A percentile compares a stretch with the other conserved stretches of the same genome.
Evolutionary conservation across 37 sponge, comb jelly and placozoan genomes (phyloP).

Genomic region (Spongilla lacustris): DNA sequence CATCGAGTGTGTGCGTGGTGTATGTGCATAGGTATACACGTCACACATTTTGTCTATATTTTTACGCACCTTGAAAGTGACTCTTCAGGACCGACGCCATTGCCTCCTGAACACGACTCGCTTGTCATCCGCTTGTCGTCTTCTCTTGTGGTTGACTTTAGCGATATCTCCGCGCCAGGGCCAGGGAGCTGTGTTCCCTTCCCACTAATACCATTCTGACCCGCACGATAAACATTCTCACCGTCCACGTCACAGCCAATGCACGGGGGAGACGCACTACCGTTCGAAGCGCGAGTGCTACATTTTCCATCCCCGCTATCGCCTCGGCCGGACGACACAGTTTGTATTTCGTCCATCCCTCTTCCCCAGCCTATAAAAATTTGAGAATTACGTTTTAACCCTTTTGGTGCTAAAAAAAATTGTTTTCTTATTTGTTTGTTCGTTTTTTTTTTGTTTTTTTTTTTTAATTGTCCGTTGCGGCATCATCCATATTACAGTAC

Average conservation of each 20-base stretch:
- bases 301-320: background rate
- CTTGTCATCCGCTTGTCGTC: background rate
- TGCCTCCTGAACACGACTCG: background rate
- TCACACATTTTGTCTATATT: too few relatives aligned
- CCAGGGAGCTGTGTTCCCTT: too few relatives aligned
- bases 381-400: too few relatives aligned
- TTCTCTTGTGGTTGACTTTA: background rate
- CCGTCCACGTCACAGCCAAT: background rate
- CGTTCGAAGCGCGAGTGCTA: background rate
- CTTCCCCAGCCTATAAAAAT: background rate
- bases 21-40: too few relatives aligned
- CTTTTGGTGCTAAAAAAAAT: too few relatives aligned
- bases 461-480: too few relatives aligned
- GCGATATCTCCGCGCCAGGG: background rate
- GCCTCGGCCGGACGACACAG: background rate
- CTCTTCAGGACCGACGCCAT: too few relatives aligned
- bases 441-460: too few relatives aligned
- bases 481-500: too few relatives aligned
- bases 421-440: background rate
- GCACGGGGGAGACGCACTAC: background rate
- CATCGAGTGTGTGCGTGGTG: too few relatives aligned
- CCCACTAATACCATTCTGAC: background rate
- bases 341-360: background rate
- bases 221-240: background rate
- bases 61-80: too few relatives aligned